Evolutionary conservation across 2,888 invertebrate genomes (phyloP).

Genomic region (Spatulosminthurus flaviceps): DNA sequence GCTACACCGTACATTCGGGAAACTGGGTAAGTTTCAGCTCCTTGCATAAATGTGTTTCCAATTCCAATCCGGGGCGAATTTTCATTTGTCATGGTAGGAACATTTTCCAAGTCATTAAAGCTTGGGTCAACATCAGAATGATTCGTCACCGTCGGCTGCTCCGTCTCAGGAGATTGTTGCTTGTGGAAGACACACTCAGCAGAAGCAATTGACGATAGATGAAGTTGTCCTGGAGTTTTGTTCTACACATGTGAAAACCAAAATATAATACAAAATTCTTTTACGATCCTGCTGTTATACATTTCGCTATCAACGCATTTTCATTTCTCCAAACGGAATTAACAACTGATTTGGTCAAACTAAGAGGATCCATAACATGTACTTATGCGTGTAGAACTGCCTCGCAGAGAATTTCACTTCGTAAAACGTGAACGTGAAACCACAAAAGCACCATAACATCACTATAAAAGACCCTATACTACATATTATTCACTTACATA

Average conservation of each 20-base stretch:
- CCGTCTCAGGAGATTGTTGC: conserved; percentile 41
- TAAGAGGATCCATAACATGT: too few species aligned
- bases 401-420: too few species aligned
- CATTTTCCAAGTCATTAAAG: conserved; percentile 27
- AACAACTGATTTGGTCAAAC: too few species aligned
- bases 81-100: conserved; percentile 12
- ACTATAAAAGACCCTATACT: too few species aligned
- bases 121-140: conserved; percentile 25
- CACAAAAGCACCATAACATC: too few species aligned
- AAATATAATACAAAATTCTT: conserved; percentile 19
- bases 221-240: conserved; percentile 19
- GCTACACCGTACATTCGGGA: conserved; percentile 45
- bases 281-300: too few species aligned
- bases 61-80: conserved; percentile 2
- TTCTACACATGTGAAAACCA: background rate
- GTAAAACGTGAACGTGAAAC: too few species aligned
- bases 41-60: conserved; percentile 20
- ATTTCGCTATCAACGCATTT: too few species aligned
- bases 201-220: conserved; percentile 28
- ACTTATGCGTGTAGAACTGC: too few species aligned
- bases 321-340: too few species aligned
- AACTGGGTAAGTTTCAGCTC: conserved; percentile 13
- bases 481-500: too few species aligned
- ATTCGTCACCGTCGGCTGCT: conserved; percentile 12
- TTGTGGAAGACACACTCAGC: conserved; percentile 47